These are phyloP conservation scores for Zoanthus sansibaricus DNA, from an alignment of 92 coral and sea anemone genomes.

Conservation along the genomic window DNA sequence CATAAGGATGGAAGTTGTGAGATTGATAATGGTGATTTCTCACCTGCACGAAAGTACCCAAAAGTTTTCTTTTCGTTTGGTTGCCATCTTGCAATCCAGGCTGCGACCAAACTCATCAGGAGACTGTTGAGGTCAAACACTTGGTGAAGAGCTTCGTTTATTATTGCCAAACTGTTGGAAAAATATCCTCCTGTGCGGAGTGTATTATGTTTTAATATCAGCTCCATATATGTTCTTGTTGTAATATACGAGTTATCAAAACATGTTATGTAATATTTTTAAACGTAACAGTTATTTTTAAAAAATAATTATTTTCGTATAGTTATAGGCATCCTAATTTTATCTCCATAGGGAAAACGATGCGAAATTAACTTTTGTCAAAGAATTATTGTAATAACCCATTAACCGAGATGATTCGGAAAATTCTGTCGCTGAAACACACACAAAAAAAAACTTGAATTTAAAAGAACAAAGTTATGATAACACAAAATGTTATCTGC, in stretches of 20 bases:
- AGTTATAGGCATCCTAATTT: too few species aligned
- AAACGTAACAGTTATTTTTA: too few species aligned
- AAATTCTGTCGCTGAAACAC: too few species aligned
- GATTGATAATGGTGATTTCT: background rate
- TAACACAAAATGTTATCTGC: too few species aligned
- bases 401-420: too few species aligned
- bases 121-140: constrained; percentile 83
- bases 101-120: constrained; percentile 77
- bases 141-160: constrained; percentile 88
- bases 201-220: background rate
- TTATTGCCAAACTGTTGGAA: constrained; percentile 83
- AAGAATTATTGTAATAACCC: too few species aligned
- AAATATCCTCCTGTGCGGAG: constrained; percentile 70
- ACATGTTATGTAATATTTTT: too few species aligned
- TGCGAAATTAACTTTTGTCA: too few species aligned
- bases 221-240: background rate
- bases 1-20: background rate
- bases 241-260: background rate
- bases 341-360: too few species aligned
- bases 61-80: constrained; percentile 83
- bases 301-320: too few species aligned
- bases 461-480: too few species aligned
- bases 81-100: constrained; percentile 87
- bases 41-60: constrained; percentile 88
- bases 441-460: too few species aligned